A percentile compares a stretch with the other conserved stretches of the same genome.
These are phyloP conservation scores for Bombus affinis DNA, from an alignment of 1,140 invertebrate species.

Conservation along the genomic window DNA sequence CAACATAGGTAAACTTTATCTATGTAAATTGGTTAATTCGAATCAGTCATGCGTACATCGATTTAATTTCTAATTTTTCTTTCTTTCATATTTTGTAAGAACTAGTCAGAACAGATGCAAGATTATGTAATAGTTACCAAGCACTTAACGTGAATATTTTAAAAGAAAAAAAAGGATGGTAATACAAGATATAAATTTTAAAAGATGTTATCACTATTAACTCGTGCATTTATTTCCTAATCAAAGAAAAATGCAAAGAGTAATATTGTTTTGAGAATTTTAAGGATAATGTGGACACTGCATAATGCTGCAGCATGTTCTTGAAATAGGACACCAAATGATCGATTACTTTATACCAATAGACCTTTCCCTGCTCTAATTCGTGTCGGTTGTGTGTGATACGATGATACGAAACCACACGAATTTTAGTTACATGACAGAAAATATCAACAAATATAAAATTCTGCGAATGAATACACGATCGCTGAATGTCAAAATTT, in stretches of 20 bases:
- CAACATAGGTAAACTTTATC: background rate
- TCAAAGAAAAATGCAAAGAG: background rate
- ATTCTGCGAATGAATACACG: background rate
- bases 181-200: background rate
- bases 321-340: constrained; percentile 65
- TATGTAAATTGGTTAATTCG: background rate
- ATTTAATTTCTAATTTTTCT: background rate
- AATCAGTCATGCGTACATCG: background rate
- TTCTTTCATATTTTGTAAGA: background rate
- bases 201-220: background rate
- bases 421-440: background rate
- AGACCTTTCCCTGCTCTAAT: constrained; percentile 53
- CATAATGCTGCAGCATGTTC: constrained; percentile 57
- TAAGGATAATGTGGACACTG: constrained; percentile 24
- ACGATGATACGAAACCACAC: constrained; percentile 3
- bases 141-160: background rate
- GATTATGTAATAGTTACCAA: background rate
- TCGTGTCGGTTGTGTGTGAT: constrained; percentile 5
- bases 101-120: background rate
- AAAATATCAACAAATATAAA: constrained; percentile 1
- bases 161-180: background rate
- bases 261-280: background rate
- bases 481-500: background rate
- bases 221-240: background rate
- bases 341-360: constrained; percentile 68